A percentile compares a stretch with the other conserved stretches of the same genome.
phyloP scores from a whole-genome alignment of 2,888 invertebrate species.

The Mimas tiliae region DNA sequence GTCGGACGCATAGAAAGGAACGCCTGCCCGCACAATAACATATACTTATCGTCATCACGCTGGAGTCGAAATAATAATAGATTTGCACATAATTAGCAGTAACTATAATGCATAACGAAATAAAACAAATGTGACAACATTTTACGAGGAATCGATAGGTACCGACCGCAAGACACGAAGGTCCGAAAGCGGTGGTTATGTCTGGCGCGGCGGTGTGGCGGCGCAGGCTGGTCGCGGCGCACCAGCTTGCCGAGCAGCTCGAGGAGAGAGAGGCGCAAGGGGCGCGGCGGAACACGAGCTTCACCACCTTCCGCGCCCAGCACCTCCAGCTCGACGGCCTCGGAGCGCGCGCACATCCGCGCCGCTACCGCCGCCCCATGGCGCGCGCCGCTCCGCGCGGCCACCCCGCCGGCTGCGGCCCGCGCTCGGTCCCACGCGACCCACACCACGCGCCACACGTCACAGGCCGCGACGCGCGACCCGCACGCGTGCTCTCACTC shows the following conservation, averaged over 20 bases:
- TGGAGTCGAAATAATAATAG: background rate
- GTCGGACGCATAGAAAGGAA: background rate
- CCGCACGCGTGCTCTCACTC: conserved; percentile 66
- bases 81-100: conserved; percentile 3
- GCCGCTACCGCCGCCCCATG: conserved; percentile 89
- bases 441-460: conserved; percentile 69
- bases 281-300: conserved; percentile 89
- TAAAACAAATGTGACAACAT: conserved; percentile 27
- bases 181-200: conserved; percentile 85
- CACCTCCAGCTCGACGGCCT: conserved; percentile 90
- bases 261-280: conserved; percentile 88
- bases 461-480: conserved; percentile 54
- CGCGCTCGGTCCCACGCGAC: conserved; percentile 55
- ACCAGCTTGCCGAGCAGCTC: conserved; percentile 87
- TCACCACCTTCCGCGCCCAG: conserved; percentile 92
- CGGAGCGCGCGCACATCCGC: conserved; percentile 92
- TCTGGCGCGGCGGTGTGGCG: conserved; percentile 69
- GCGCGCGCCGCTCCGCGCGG: conserved; percentile 81
- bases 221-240: conserved; percentile 78
- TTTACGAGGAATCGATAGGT: conserved; percentile 46
- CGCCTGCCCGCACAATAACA: background rate
- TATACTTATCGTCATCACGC: too few relatives aligned
- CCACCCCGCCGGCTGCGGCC: conserved; percentile 59
- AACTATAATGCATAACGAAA: background rate
- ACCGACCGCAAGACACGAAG: conserved; percentile 80